A percentile compares a stretch with the other conserved stretches of the same genome.
phyloP scores from a whole-genome alignment of 2,113 vertebrate genomes.

The Tretioscincus oriximinensis region DNA sequence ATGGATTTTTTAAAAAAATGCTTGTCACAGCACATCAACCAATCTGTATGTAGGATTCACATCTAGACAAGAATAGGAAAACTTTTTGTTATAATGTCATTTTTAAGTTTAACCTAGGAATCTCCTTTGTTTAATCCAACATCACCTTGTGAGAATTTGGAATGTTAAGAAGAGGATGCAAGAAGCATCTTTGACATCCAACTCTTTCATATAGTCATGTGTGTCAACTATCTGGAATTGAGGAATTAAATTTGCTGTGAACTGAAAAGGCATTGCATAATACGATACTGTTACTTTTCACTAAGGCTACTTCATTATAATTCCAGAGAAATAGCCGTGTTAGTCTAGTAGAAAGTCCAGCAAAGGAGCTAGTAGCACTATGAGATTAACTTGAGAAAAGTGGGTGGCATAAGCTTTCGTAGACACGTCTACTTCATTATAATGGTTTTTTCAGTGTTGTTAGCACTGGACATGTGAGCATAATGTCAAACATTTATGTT shows the following conservation, averaged over 20 bases:
- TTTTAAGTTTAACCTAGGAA: neutral
- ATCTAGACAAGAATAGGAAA: neutral
- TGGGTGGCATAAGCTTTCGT: too few relatives aligned
- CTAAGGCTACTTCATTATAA: neutral
- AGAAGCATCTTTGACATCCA: neutral
- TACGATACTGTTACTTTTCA: neutral
- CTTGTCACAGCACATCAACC: neutral
- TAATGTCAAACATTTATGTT: neutral
- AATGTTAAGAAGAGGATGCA: neutral
- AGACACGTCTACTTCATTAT: neutral
- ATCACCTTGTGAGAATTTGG: constrained; percentile 4
- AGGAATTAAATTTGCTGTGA: constrained; percentile 18
- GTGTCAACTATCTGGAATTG: neutral
- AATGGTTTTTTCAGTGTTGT: neutral
- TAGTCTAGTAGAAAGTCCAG: too few relatives aligned
- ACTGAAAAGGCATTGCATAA: constrained; percentile 25
- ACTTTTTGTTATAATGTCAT: neutral
- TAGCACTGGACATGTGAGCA: neutral
- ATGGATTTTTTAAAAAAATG: neutral
- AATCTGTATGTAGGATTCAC: neutral
- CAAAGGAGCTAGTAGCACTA: too few relatives aligned
- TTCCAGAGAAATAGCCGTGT: too few relatives aligned
- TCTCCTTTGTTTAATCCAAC: neutral
- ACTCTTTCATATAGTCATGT: neutral
- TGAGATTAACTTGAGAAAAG: too few relatives aligned